Evolutionary conservation across 2,113 vertebrate genomes (phyloP), one percentile per base, ranked within the genome.

Genomic region (Garra rufa): DNA sequence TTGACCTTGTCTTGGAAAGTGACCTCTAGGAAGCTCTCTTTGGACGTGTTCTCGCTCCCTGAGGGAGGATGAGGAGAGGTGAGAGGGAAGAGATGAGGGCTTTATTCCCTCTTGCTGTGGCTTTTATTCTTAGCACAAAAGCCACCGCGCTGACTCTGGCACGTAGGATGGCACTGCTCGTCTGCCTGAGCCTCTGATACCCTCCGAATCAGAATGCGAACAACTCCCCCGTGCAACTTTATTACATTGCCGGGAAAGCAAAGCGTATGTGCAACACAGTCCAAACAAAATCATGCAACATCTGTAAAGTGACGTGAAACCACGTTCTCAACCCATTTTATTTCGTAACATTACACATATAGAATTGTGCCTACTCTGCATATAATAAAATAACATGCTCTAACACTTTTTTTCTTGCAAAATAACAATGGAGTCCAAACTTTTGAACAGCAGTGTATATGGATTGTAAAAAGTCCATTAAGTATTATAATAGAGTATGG

Each of bases 1-100:
- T 74, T 83, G 81, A 83, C 81, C 34, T 74, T 83, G 82, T 83
- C 70, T 75, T 52, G 7, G 43, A 44, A 75, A 57, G 81, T 46
- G 52, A 43, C 70, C 82, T 83, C 55, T 43, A 75, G 71, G 73
- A 55, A 76, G 24, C 52, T 48, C 69, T 38, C 71, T 71, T 38
- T 83, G 24, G 26, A 75, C 21, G 57, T 83, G 34, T 57, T 59
- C n/a, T 77, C 14, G 11, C 52, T 61, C n/a, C 38, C 52, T 41
- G 10, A 74, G 69, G 70, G 30, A 83, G 81, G 69, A 83, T 30
- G 70, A 75, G 24, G 43, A 63, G 70, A 63, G 70, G 28, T 69
- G 48, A 73, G 48, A 41, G 24, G 44, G 44, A 75, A 75, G 48
- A 11, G 6, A 52, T 6, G 26, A 57, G 28, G 75, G 75, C 75